These are phyloP conservation scores for Agriopis aurantiaria DNA, from an alignment of 2,888 invertebrate genomes.

Conservation along the genomic window DNA sequence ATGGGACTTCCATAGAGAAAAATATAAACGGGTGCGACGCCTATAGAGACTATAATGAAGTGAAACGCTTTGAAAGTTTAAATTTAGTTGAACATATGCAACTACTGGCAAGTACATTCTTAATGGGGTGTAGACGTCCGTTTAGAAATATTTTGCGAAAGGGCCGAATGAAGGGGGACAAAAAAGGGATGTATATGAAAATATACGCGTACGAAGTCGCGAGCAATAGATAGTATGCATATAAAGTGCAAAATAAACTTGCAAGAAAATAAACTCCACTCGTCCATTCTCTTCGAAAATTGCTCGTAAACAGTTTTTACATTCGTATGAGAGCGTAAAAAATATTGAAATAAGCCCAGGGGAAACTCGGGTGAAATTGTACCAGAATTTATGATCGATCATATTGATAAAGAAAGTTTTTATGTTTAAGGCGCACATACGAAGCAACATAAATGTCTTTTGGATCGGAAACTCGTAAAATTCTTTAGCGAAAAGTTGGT, in stretches of 20 bases:
- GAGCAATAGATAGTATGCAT: no score
- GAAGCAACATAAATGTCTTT: constrained; percentile 9
- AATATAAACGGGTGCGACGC: no score
- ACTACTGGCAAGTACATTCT: no score
- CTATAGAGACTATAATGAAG: no score
- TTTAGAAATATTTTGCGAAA: no score
- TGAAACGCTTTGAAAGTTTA: no score
- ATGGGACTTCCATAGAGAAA: no score
- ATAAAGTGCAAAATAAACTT: constrained; percentile 9
- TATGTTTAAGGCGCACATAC: constrained; percentile 15
- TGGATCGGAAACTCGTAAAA: constrained; percentile 27
- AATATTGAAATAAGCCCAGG: constrained; percentile 11
- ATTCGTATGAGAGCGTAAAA: constrained; percentile 17
- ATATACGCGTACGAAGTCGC: no score
- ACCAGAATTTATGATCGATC: constrained; percentile 32
- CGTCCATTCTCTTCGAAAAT: constrained; percentile 8
- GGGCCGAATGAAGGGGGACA: no score
- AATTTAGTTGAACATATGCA: no score
- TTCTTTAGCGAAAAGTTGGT: constrained; percentile 8
- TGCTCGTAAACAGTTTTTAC: constrained; percentile 20
- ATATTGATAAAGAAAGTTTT: constrained; percentile 36
- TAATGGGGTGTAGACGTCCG: no score
- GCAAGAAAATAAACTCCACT: neutral
- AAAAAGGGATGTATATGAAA: no score
- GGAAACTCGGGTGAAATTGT: constrained; percentile 26